Base-by-base conservation (phyloP, 30 jellyfish, hydroid and myxozoan species). In the Pelagia noctiluca region DNA sequence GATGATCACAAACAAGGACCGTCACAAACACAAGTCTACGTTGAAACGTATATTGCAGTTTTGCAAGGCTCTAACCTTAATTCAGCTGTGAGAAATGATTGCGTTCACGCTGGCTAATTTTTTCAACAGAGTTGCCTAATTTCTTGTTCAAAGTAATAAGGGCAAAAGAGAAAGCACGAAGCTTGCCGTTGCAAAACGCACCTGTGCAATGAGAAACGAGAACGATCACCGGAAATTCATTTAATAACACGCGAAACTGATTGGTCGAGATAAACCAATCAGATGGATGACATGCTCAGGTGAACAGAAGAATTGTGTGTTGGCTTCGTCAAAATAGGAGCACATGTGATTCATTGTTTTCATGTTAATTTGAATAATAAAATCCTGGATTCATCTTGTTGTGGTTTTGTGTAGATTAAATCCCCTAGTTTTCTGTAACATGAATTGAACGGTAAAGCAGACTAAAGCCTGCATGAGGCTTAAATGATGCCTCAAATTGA, bases 131-230 rank as follows among this genome's bases (percentile, higher is more conserved):
- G n/a, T n/a, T n/a, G n/a, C n/a, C n/a, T n/a, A n/a, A n/a, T n/a
- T n/a, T n/a, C n/a, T n/a, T n/a, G n/a, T n/a, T n/a, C n/a, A n/a
- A n/a, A n/a, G n/a, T n/a, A n/a, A n/a, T n/a, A n/a, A n/a, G n/a
- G n/a, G n/a, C n/a, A n/a, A n/a, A n/a, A n/a, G n/a, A n/a, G n/a
- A n/a, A n/a, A n/a, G n/a, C n/a, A n/a, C n/a, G n/a, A n/a, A n/a
- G n/a, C n/a, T n/a, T n/a, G n/a, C n/a, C n/a, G n/a, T 42, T 42
- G 16, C 57, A 42, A 66, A 53, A 29, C 78, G 78, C 91, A 81
- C 84, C 91, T 81, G 91, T 66, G n/a, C n/a, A n/a, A n/a, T n/a
- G 91, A 81, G 84, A 72, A 81, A 63, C 82, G 81, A 81, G 53
- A 49, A n/a, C 26, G 12, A 4, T 8, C 37, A 42, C 50, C 70